Percentiles rank a stretch among this genome's conserved stretches.
phyloP scores from a whole-genome alignment of 1,140 invertebrate genomes.

The Brachionus koreanus region DNA sequence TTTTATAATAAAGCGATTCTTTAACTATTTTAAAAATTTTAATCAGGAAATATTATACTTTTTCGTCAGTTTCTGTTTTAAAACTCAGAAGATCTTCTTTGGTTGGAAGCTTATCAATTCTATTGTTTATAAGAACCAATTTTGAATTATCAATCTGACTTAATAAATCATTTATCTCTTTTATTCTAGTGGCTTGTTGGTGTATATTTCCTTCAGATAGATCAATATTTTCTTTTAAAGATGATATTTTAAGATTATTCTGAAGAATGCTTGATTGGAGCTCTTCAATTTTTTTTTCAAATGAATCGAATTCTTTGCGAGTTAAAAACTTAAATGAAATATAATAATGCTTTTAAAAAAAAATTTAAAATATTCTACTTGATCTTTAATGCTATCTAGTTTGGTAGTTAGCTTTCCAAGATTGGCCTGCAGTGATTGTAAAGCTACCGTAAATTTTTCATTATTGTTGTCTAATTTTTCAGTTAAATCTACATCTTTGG shows the following conservation, averaged over 20 bases:
- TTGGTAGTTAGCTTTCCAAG: neutral
- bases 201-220: neutral
- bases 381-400: neutral
- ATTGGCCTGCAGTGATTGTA: neutral
- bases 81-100: neutral
- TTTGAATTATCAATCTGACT: constrained; percentile 5
- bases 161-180: neutral
- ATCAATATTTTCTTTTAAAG: neutral
- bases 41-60: neutral
- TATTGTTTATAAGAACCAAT: neutral
- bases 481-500: neutral
- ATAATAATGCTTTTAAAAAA: no score
- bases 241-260: neutral
- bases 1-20: neutral
- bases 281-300: neutral
- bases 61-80: neutral
- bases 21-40: no score
- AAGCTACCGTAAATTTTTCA: constrained; percentile 7
- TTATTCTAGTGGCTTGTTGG: neutral
- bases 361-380: neutral
- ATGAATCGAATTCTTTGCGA: neutral
- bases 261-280: neutral
- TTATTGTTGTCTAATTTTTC: constrained; percentile 17
- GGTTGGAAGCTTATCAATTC: neutral
- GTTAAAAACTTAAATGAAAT: constrained; percentile 3